Percentiles rank a stretch among this genome's conserved stretches.
Evolutionary conservation across 2,113 vertebrate genomes (phyloP).

Genomic region (Pyxicephalus adspersus): DNA sequence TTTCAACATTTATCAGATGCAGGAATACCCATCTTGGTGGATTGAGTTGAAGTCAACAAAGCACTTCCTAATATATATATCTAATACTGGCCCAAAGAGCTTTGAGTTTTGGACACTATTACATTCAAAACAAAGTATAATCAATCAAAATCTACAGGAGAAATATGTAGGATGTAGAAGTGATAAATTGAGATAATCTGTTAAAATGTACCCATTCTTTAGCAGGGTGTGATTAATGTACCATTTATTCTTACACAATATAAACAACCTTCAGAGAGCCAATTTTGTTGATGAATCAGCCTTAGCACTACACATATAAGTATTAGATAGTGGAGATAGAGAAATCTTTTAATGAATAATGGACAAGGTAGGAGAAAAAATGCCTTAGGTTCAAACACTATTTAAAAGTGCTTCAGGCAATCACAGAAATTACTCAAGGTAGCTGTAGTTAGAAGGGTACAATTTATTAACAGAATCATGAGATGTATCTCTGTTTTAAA

Average conservation of each 20-base stretch:
- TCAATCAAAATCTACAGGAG: not conserved
- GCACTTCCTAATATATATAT: not conserved
- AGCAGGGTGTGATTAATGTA: not conserved
- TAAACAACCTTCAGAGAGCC: not conserved
- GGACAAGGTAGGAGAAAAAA: not conserved
- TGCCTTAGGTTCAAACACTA: not conserved
- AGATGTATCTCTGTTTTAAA: not conserved
- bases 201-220: not conserved
- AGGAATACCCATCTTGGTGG: too few species aligned
- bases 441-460: slow-evolving; percentile 1
- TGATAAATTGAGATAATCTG: not conserved
- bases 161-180: not conserved
- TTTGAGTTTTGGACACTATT: not conserved
- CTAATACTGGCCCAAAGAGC: not conserved
- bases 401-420: slow-evolving; percentile 2
- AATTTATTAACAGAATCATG: not conserved
- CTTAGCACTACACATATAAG: not conserved
- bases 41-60: too few species aligned
- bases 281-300: slow-evolving; percentile 2
- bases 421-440: not conserved
- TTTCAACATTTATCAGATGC: too few species aligned
- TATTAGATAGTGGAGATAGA: not conserved
- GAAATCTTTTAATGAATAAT: not conserved
- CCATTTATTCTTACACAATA: not conserved
- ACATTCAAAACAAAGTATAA: not conserved